Conservation (phyloP, 2,888 invertebrate species). For the Globia sparganii region DNA sequence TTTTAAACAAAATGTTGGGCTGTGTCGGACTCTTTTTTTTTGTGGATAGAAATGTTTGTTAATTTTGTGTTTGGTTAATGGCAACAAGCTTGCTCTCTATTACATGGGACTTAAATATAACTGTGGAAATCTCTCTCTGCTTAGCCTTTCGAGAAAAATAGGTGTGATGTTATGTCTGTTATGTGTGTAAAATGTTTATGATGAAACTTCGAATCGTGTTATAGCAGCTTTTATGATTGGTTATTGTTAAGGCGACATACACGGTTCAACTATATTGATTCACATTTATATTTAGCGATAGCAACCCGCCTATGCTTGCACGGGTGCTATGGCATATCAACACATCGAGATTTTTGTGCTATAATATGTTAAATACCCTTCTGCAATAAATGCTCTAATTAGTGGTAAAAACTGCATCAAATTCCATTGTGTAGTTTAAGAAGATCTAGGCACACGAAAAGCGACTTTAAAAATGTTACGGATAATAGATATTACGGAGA, state of each 20-base stretch:
- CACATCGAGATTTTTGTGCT: background rate
- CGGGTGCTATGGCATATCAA: background rate
- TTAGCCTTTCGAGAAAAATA: background rate
- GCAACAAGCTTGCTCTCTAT: background rate
- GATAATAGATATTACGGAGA: background rate
- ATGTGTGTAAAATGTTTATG: background rate
- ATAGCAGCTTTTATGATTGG: background rate
- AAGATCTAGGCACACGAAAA: background rate
- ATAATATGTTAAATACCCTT: background rate
- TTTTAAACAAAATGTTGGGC: background rate
- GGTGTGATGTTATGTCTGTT: background rate
- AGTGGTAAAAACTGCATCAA: background rate
- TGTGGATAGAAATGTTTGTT: too few relatives aligned
- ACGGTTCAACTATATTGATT: background rate
- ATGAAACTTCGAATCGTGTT: background rate
- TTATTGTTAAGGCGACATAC: background rate
- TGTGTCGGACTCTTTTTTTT: too few relatives aligned
- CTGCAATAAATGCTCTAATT: background rate
- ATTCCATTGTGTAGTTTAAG: background rate
- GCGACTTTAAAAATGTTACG: background rate
- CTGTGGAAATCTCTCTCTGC: background rate
- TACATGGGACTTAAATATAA: background rate
- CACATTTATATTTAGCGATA: background rate
- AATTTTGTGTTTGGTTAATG: background rate
- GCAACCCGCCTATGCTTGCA: background rate